Base-by-base conservation (phyloP, 1,140 invertebrate genomes). In the Temnothorax curvispinosus region DNA sequence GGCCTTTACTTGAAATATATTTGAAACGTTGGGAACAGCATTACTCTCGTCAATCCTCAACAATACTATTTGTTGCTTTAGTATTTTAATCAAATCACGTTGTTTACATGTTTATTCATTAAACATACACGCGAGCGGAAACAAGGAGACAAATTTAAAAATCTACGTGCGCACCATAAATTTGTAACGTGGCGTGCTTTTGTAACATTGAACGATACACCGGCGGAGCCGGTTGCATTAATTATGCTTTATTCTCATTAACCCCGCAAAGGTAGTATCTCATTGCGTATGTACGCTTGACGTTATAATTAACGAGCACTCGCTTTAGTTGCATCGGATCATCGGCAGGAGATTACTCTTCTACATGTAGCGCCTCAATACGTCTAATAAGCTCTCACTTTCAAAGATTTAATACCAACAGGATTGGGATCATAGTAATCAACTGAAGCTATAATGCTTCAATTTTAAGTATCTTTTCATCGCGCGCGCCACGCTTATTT, bases 201-300 rank as follows among this genome's bases (percentile, higher is more conserved):
- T 52, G 62, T 81, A 81, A 82, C 67, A 41, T 38, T 11, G 21
- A 35, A 44, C 3, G 44, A 62, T 84, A 60, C 54, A 27, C 18
- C 13, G 11, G 27, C 52, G 11, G 32, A 27, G 56, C 69, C 47
- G 21, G 80, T 38, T 84, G 69, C 41, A 84, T 84, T 84, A 84
- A 84, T 84, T 84, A 84, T 74, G 69, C 72, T 84, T 84, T 75
- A 84, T 84, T 84, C 69, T 75, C 80, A 84, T 84, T 84, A 84
- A 75, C 56, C 13, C 27, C 41, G 80, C 54, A 84, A 84, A 75
- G 80, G 32, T 60, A 41, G 56, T 84, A 60, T 75, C 44, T 60
- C 54, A 60, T 60, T 62, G 62, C 18, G 54, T 62, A 60, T 62
- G 56, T 74, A 60, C 54, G 38, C 69, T 50, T 69, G 80, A 84